Conservation (phyloP, 64 coral and sea anemone species). For the Exaiptasia diaphana region DNA sequence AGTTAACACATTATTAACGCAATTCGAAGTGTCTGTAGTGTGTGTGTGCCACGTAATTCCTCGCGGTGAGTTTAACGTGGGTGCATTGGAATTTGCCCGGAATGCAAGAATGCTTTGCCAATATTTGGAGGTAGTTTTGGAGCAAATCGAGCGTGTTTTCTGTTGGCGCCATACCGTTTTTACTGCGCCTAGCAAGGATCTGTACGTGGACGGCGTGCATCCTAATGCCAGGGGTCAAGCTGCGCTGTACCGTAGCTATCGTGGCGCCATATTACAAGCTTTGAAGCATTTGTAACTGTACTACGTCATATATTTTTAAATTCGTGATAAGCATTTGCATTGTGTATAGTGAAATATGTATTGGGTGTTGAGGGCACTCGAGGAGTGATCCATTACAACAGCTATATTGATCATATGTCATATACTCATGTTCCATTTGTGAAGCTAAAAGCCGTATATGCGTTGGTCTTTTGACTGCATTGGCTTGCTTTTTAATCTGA, state of each 20-base stretch:
- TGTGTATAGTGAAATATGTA: too few species aligned
- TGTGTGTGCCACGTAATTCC: conserved; percentile 50
- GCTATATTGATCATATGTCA: too few species aligned
- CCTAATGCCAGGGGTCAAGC: not conserved
- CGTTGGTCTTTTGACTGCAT: too few species aligned
- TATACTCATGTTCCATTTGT: too few species aligned
- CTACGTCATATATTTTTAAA: too few species aligned
- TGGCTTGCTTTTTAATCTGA: too few species aligned
- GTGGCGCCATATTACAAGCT: not conserved
- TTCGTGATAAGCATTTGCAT: too few species aligned
- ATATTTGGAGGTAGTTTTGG: not conserved
- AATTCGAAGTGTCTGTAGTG: conserved; percentile 11
- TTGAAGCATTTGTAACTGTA: not conserved
- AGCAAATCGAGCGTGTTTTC: not conserved
- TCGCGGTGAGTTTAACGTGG: not conserved
- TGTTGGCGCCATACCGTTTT: not conserved
- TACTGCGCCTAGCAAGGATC: not conserved
- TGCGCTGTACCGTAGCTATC: not conserved
- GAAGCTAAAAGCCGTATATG: too few species aligned
- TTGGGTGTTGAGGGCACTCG: too few species aligned
- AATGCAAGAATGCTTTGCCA: not conserved
- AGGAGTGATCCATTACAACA: too few species aligned
- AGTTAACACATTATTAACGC: not conserved
- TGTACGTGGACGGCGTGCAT: not conserved
- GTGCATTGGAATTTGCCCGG: not conserved